Evolutionary conservation across 2,888 invertebrate genomes (phyloP), one percentile per base, ranked within the genome.

Genomic region (Pheosia tremula): DNA sequence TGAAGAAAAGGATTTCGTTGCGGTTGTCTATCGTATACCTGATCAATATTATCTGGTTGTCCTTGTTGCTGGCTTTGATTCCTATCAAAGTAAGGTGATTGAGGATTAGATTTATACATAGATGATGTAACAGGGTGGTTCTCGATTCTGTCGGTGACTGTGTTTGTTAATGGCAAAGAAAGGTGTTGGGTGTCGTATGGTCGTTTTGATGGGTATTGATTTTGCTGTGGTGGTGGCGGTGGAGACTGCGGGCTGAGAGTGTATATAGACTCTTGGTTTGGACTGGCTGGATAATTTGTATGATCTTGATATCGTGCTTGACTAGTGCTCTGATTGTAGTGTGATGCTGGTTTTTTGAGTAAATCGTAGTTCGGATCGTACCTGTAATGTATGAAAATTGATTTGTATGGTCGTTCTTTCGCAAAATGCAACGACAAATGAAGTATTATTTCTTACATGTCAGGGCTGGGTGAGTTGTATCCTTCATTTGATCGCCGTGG

Each of bases 401-500:
- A 62, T 58, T 59, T 62, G 54, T 67, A 66, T 13, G 24, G 45
- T n/a, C 13, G 57, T 37, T 24, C 24, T 13, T 13, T 50, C 9
- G 13, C 10, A 47, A 24, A 9, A 43, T 43, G 24, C 8, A 47
- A 6, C 1, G 49, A 7, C 43, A 5, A 57, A 53, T 43, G 43
- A 54, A 54, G 24, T 38, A 9, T 47, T 13, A 49, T 49, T 57
- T 36, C 93, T 87, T 86, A 95, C 89, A 95, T 95, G 72, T 96
- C 96, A 50, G 96, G 96, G 77, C 96, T 96, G 0, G 96, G 96
- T 5, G 97, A 96, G 56, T 96, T 96, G 75, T 96, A 97, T 49
- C 96, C 95, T 78, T 97, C 97, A 68, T 96, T 97, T 47, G 97
- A 95, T 60, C 98, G 95, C 80, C 97, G 94, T 0, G 98, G 98